Evolutionary conservation across 2,888 invertebrate genomes (phyloP), one percentile per base, ranked within the genome.

Genomic region (Dynastes tityus): DNA sequence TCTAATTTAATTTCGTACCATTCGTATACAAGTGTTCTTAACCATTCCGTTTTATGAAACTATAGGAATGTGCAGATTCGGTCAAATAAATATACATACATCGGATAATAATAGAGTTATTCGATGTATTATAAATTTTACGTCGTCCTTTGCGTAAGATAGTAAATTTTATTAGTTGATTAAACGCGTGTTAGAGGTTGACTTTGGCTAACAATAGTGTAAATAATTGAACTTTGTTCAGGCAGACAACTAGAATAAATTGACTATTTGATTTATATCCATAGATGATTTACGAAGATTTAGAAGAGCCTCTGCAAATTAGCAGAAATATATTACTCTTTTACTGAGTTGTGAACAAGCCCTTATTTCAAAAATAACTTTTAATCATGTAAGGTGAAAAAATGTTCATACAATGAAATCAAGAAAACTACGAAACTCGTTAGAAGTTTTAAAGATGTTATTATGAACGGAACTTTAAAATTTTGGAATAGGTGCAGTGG

Each of bases 181-280:
- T 37, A 40, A 55, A 27, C 9, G 67, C 27, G 29, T 67, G 4
- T 16, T 58, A 22, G 29, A 73, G 22, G 29, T 40, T 73, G 58
- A 73, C 58, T 73, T 73, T 73, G 58, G 40, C 58, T 11, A 37
- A 55, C 32, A 73, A 40, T 9, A 9, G 9, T 22, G 0, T 58
- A 73, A 37, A 58, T 40, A 22, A 22, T 58, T 68, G 9, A 68
- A 27, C 22, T 29, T 73, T 8, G 55, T 58, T 58, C 9, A 22
- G 22, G 40, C 29, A 40, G 9, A 29, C 37, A 58, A 29, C 29
- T n/a, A 58, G 37, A 58, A 40, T 40, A 73, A 58, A 73, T 58
- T 8, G 45, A 55, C n/a, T 13, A 2, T 16, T 6, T 40, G 71
- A 73, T 73, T 73, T 73, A 73, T 73, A 9, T 40, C 16, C 13